phyloP scores from a whole-genome alignment of 2,113 vertebrate species.

The Pampusana beccarii region DNA sequence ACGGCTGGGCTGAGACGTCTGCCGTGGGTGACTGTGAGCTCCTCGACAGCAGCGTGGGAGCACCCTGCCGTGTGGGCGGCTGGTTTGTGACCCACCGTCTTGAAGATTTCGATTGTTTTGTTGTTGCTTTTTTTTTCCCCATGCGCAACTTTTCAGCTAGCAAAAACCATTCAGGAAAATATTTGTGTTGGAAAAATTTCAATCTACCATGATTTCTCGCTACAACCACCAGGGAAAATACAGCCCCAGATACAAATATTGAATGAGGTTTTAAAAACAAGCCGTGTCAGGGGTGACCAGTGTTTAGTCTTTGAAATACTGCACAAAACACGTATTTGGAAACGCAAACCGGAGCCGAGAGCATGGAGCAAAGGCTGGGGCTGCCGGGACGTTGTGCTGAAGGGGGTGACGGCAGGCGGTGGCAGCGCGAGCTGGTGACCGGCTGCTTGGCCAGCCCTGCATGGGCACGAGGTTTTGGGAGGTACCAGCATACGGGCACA shows the following conservation, averaged over 20 bases:
- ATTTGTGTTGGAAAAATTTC: not conserved
- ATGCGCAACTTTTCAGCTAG: not conserved
- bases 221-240: not conserved
- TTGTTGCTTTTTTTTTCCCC: not conserved
- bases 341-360: not conserved
- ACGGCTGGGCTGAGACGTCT: not conserved
- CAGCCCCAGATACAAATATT: not conserved
- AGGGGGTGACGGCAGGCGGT: not conserved
- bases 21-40: not conserved
- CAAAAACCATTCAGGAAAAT: not conserved
- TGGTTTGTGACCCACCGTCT: not conserved
- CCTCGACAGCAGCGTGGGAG: not conserved
- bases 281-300: not conserved
- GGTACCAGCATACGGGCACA: fast-evolving
- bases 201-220: not conserved
- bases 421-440: fast-evolving
- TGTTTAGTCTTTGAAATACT: not conserved
- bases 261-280: not conserved
- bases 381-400: not conserved
- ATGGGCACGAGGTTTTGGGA: fast-evolving
- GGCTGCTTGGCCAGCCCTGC: not conserved
- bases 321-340: not conserved
- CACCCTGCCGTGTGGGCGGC: not conserved
- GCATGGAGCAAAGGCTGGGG: not conserved
- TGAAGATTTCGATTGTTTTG: not conserved